Evolutionary conservation across 1,140 invertebrate species (phyloP).

Genomic region (Nilaparvata lugens): DNA sequence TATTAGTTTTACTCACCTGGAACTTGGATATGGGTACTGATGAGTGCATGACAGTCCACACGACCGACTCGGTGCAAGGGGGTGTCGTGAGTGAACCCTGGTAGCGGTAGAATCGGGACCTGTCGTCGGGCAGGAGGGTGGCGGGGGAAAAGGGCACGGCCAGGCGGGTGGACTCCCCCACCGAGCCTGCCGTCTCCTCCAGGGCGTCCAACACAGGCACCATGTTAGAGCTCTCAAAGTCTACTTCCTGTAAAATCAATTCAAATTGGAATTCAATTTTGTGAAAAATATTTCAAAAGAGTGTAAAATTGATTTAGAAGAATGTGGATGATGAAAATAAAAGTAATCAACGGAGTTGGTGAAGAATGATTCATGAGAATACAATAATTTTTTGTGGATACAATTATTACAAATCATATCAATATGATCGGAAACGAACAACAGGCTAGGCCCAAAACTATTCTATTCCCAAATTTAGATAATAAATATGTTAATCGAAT

Average conservation of each 20-base stretch:
- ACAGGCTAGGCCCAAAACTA: too few species aligned
- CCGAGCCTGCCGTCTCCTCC: slow-evolving; percentile 29
- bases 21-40: slow-evolving; percentile 45
- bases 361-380: too few species aligned
- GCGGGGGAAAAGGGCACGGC: slow-evolving; percentile 33
- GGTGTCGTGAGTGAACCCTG: slow-evolving; percentile 68
- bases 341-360: too few species aligned
- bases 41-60: slow-evolving; percentile 59
- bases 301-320: slow-evolving; percentile 23
- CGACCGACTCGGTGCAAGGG: slow-evolving; percentile 56
- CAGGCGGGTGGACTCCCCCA: slow-evolving; percentile 18
- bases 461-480: too few species aligned
- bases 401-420: too few species aligned
- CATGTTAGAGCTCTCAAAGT: slow-evolving; percentile 40
- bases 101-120: slow-evolving; percentile 51
- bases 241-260: slow-evolving; percentile 31
- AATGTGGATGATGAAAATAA: too few species aligned
- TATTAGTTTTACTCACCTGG: too few species aligned
- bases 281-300: background rate
- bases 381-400: too few species aligned
- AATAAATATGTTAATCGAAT: too few species aligned
- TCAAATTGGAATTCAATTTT: too few species aligned
- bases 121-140: slow-evolving; percentile 43
- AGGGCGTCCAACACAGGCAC: slow-evolving; percentile 37
- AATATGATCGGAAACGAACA: too few species aligned